Base-by-base conservation (phyloP, 2,888 invertebrate species). In the Nemotelus pantherinus region DNA sequence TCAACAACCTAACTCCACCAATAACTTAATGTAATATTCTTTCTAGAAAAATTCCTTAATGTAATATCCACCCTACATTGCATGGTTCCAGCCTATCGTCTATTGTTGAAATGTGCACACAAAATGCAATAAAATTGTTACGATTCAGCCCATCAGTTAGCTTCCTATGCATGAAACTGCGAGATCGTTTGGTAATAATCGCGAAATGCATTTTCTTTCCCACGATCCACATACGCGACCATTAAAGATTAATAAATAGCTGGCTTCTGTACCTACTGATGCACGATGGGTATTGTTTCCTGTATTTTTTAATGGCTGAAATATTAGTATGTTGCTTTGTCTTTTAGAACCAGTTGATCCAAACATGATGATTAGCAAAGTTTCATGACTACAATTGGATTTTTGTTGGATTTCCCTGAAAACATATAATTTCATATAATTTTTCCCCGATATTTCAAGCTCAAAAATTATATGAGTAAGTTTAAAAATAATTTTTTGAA, bases 151-250 rank as follows among this genome's bases (percentile, higher is more conserved):
- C 77, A 79, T 79, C 79, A 79, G 77, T 77, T 79, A 44, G 55
- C 53, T n/a, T 76, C 79, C 71, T 79, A 55, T 74, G 76, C 76
- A 72, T 25, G 25, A 25, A 25, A 25, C 25, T 25, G 76, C 74
- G 77, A 43, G 41, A 76, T 72, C 71, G 77, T 77, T 79, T 76
- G 70, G 77, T 77, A 55, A 64, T 72, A 77, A 79, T 79, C 76
- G 79, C 76, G 60, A 63, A 79, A 77, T 79, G 76, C 43, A 43
- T 76, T 77, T 55, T 72, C 77, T 76, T 79, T 79, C 79, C 79
- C 79, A 79, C 79, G 79, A 79, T 79, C 77, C 77, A 79, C 71
- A 79, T 79, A 79, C 63, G 67, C 43, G 74, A 74, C 53, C 70
- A 70, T 70, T 55, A 70, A 68, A 55, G 70, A 70, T 70, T 55